Base-by-base conservation (phyloP, 37 sponge, comb jelly and placozoan genomes). In the Geodia barretti region DNA sequence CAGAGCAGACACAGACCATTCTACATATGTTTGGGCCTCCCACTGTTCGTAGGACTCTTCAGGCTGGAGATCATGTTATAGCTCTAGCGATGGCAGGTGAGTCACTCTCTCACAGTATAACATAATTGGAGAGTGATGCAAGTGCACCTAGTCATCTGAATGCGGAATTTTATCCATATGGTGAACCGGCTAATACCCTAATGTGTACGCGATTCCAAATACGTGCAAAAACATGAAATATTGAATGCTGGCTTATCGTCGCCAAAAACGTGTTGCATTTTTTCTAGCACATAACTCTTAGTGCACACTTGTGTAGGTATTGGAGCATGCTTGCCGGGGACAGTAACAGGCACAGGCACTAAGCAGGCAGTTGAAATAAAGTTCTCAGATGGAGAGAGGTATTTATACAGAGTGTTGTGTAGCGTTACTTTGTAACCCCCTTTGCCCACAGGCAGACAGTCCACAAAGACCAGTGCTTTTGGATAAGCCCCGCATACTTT, bases 11-110 rank as follows among this genome's bases (percentile, higher is more conserved):
- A 62, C 77, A 90, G 68, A 41, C 3, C 4, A 37, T 75, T 0
- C 21, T 68, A 4, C 88, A 90, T 61, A 81, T 94, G 79, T 94
- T 82, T 84, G 88, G 92, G 19, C 64, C 70, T 37, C 74, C 69
- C 3, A 90, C 80, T 17, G 79, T 63, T 41, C 64, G 74, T 17
- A 42, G 63, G 24, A 38, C 67, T 24, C 69, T 85, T 26, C 60
- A 75, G 32, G 70, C 63, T n/a, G 88, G 81, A 4, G 92, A 94
- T 29, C 47, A 84, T 72, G 88, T 90, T 1, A 28, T 94, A 36
- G 94, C 94, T 41, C 74, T 83, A 28, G 80, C 86, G 41, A 35
- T 47, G 4, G 74, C 79, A 39, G 25, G 86, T 85, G 65, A 67
- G 70, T 58, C 0, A 5, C 0, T 76, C 62, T 1, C 61, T 20